Base-by-base conservation (phyloP, 23 tunicate genomes). In the Aplidium turbinatum region DNA sequence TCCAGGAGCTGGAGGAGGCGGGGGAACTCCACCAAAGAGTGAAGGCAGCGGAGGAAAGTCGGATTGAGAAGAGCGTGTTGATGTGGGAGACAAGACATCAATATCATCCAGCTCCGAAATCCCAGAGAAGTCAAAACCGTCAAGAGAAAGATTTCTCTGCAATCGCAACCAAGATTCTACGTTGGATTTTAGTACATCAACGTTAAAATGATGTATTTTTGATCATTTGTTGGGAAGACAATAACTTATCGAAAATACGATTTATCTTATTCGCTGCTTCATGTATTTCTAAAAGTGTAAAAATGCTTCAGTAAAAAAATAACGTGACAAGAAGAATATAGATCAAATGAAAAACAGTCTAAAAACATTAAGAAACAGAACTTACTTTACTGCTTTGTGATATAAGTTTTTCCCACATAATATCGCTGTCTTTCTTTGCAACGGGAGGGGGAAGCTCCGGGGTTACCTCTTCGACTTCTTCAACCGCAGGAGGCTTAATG, bases 351-450 rank as follows among this genome's bases (percentile, higher is more conserved):
- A n/a, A n/a, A n/a, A n/a, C n/a, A n/a, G n/a, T n/a, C n/a, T n/a
- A n/a, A n/a, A n/a, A n/a, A n/a, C n/a, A n/a, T n/a, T n/a, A n/a
- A n/a, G n/a, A n/a, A n/a, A n/a, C n/a, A n/a, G n/a, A 9, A 57
- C 95, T 70, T 31, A 88, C 97, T 22, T 78, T 48, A 23, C 26
- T 23, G 23, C 81, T 54, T 47, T 87, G 95, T 6, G 50, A 39
- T 34, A 78, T 35, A 38, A 91, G 31, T 63, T 84, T 84, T 27
- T 91, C 97, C 97, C 97, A 91, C 97, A 91, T 91, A 38, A 84
- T 67, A 60, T 91, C 97, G 69, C 97, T 91, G 82, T 91, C 91
- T 47, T 91, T 91, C 40, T 84, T 78, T 1, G 83, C 64, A 11
- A 78, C 78, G 19, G 56, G 62, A 3, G 89, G 72, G 1, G 86